Percentiles rank a stretch among this genome's conserved stretches.
phyloP scores from a whole-genome alignment of 2,113 vertebrate species.

The Marmota flaviventris region DNA sequence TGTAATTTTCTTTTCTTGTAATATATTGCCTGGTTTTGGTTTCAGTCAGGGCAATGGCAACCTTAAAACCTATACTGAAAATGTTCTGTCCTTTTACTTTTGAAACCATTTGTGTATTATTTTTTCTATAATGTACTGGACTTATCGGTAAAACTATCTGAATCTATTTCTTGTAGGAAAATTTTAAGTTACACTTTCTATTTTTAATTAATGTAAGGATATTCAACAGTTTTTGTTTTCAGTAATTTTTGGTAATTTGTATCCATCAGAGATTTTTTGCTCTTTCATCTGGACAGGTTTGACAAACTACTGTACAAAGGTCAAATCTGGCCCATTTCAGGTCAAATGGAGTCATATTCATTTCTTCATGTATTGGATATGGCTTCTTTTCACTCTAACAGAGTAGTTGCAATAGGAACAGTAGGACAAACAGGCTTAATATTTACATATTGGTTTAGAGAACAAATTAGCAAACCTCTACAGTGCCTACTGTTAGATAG shows the following conservation, averaged over 20 bases:
- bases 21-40: background rate
- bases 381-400: background rate
- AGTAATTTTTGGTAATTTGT: background rate
- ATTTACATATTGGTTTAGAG: background rate
- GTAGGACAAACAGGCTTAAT: background rate
- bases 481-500: background rate
- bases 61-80: background rate
- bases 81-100: background rate
- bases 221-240: background rate
- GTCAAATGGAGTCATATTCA: background rate
- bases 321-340: background rate
- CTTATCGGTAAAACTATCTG: background rate
- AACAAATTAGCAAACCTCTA: background rate
- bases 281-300: background rate
- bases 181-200: background rate
- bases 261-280: slow-evolving; percentile 5
- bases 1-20: background rate
- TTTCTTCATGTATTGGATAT: background rate
- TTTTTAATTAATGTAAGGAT: background rate
- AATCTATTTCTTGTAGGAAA: background rate
- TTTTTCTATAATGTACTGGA: background rate
- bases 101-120: background rate
- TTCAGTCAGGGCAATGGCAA: background rate
- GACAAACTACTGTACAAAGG: background rate
- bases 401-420: background rate